These are phyloP conservation scores for Cataglyphis altisquamis DNA, from an alignment of 2,888 invertebrate genomes.

Conservation along the genomic window DNA sequence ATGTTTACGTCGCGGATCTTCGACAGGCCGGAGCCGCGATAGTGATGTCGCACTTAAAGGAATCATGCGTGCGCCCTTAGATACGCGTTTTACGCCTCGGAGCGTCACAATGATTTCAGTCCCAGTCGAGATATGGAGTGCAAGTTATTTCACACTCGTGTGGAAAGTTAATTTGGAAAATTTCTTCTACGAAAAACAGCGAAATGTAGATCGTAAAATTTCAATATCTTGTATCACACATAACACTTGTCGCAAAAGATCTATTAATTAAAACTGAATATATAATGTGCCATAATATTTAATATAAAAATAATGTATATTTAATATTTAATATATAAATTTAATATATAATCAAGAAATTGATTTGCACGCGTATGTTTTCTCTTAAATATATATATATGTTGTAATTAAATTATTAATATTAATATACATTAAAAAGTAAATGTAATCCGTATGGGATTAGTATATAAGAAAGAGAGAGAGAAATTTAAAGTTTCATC, in stretches of 20 bases:
- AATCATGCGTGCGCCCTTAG: constrained; percentile 10
- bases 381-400: neutral
- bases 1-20: constrained; percentile 59
- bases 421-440: neutral
- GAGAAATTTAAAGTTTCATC: neutral
- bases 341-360: neutral
- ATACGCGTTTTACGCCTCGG: constrained; percentile 21
- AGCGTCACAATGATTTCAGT: constrained; percentile 1
- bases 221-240: too few relatives aligned
- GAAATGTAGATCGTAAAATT: neutral
- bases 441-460: neutral
- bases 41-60: constrained; percentile 47
- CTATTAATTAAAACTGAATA: neutral
- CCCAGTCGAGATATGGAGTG: constrained; percentile 7
- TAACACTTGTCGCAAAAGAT: neutral
- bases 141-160: constrained; percentile 15
- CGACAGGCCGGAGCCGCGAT: constrained; percentile 15
- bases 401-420: neutral
- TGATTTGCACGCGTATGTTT: neutral
- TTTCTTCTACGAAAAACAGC: neutral
- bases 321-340: too few relatives aligned
- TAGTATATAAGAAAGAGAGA: neutral
- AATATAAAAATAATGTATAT: neutral
- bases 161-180: constrained; percentile 11
- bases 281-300: neutral